Base-by-base conservation (phyloP, 2,797 vertebrate species). In the Ataeniobius toweri region DNA sequence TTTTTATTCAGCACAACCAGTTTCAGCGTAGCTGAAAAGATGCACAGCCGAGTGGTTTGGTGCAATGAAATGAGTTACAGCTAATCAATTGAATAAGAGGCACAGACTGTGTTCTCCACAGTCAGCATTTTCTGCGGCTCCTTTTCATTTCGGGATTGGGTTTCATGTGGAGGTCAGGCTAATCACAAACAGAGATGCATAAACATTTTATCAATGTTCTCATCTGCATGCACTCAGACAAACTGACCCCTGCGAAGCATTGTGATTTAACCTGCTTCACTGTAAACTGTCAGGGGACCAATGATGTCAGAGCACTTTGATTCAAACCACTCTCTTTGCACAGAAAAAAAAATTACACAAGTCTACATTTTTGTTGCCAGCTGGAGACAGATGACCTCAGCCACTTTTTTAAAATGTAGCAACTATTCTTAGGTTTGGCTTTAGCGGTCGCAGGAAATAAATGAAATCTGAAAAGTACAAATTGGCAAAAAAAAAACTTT, bases 151-250 rank as follows among this genome's bases (percentile, higher is more conserved):
- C 87, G 80, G 91, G 92, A 94, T 93, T 93, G 85, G 81, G 89
- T 94, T 94, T 92, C 93, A 91, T 83, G 81, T 91, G 91, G 93
- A 94, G 94, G 94, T 94, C 94, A 91, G 74, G 20, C 22, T 71
- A 85, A 87, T 65, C 79, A 88, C 90, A 89, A 85, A 87, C 86
- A 83, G 26, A 28, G 76, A 76, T n/a, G 65, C 72, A 74, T n/a
- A 73, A 71, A 74, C 80, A 74, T 76, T 75, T 28, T 53, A 72
- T 74, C 73, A 58, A 74, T 79, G 41, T 71, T 63, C 79, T 82
- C 55, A 79, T 87, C 73, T 78, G 72, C 59, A 79, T 86, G 76
- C 36, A 1, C 78, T 73, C 20, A 22, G 58, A 61, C 79, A 82
- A 76, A 86, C 87, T 79, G 73, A 84, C 78, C 80, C 85, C 74